Conservation (phyloP, 2,113 vertebrate genomes). For the Prunella himalayana region DNA sequence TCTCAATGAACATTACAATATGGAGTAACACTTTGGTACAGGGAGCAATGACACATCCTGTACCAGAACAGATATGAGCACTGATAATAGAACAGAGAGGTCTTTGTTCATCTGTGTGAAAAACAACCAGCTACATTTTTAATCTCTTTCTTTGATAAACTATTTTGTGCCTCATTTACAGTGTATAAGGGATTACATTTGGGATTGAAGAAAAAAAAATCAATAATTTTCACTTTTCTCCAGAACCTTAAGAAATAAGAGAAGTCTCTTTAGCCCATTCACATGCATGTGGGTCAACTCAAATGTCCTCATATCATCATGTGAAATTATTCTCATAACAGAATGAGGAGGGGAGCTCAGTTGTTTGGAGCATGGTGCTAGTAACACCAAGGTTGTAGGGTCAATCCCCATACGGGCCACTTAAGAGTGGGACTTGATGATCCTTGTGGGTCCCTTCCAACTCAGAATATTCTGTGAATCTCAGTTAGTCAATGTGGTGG, state of each 20-base stretch:
- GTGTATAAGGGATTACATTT: background rate
- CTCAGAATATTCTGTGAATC: background rate
- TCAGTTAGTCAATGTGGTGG: background rate
- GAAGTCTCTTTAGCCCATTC: background rate
- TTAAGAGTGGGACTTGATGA: background rate
- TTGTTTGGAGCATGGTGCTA: background rate
- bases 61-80: slow-evolving; percentile 25
- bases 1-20: slow-evolving; percentile 18
- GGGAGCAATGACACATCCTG: slow-evolving; percentile 32
- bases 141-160: background rate
- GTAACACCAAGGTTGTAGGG: no score
- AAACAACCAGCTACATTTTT: slow-evolving; percentile 8
- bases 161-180: background rate
- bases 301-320: background rate
- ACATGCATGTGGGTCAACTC: background rate
- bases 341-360: background rate
- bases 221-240: background rate
- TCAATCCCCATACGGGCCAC: background rate
- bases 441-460: background rate
- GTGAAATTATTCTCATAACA: background rate
- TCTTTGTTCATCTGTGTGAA: slow-evolving; percentile 33
- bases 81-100: slow-evolving; percentile 21
- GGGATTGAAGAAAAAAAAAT: background rate
- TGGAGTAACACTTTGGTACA: slow-evolving; percentile 7
- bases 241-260: background rate